Conservation (phyloP, 1,140 invertebrate species). For the Zaprionus kolodkinae region DNA sequence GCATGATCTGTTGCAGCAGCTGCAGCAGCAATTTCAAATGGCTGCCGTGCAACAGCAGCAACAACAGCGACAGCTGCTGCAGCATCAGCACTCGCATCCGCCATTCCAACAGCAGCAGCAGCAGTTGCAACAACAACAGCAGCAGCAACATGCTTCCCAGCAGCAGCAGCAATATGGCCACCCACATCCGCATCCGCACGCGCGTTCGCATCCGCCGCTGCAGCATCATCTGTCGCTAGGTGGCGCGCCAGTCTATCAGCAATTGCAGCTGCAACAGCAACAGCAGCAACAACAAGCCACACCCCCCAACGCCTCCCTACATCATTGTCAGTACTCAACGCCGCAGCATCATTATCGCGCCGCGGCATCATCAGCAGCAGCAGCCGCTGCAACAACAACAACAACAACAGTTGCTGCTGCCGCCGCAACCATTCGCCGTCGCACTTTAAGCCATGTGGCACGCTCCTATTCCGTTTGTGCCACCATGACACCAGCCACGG, state of each 20-base stretch:
- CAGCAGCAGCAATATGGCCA: constrained; percentile 51
- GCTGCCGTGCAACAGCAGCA: constrained; percentile 53
- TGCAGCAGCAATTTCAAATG: constrained; percentile 72
- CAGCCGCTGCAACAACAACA: constrained; percentile 48
- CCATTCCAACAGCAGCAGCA: constrained; percentile 56
- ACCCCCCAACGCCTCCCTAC: constrained; percentile 36
- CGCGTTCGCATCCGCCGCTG: constrained; percentile 70
- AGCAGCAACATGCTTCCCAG: constrained; percentile 40
- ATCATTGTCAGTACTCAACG: constrained; percentile 67
- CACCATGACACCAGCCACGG: constrained; percentile 43
- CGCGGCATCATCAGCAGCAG: constrained; percentile 25
- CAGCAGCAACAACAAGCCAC: not conserved
- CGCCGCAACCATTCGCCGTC: constrained; percentile 71
- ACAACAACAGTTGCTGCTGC: constrained; percentile 37
- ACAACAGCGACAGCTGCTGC: constrained; percentile 55
- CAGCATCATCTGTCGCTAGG: constrained; percentile 80
- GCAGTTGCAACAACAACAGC: constrained; percentile 51
- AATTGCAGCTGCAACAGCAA: constrained; percentile 36
- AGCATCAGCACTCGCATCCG: constrained; percentile 70
- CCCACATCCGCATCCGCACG: constrained; percentile 38
- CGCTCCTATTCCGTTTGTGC: constrained; percentile 78
- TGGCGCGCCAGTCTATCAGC: constrained; percentile 65
- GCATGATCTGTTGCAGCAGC: constrained; percentile 68
- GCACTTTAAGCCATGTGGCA: constrained; percentile 76
- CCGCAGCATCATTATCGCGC: constrained; percentile 77